Percentiles rank a stretch among this genome's conserved stretches.
Conservation (phyloP, 2,888 invertebrate genomes). For the Cryptocephalus moraei region DNA sequence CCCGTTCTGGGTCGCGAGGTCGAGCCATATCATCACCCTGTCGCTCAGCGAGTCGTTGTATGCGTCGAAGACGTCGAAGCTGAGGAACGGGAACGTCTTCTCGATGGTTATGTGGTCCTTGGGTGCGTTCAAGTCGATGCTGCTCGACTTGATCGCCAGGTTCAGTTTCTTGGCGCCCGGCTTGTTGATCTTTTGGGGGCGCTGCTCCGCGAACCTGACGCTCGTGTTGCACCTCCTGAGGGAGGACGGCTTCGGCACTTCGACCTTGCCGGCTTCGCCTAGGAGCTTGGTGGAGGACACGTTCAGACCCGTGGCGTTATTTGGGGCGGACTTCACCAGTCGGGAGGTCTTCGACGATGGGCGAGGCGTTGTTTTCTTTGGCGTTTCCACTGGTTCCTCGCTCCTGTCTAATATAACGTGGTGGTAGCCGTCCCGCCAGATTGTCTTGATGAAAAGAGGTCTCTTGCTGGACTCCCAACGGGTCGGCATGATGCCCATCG, state of each 20-base stretch:
- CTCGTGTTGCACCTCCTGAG: constrained; percentile 5
- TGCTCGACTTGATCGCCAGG: constrained; percentile 14
- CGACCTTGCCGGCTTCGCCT: constrained; percentile 6
- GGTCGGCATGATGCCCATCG: constrained; percentile 32
- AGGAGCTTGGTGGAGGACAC: constrained; percentile 25
- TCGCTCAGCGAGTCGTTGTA: constrained; percentile 47
- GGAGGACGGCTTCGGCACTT: neutral
- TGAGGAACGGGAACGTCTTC: neutral
- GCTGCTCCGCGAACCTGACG: neutral
- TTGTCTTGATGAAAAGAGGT: constrained; percentile 45
- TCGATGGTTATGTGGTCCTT: neutral
- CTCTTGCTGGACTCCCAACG: constrained; percentile 49
- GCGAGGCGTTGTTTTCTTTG: constrained; percentile 1
- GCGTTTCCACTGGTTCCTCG: neutral
- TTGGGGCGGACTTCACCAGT: constrained; percentile 12
- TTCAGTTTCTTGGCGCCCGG: constrained; percentile 1
- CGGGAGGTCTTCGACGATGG: constrained; percentile 1
- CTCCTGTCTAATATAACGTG: constrained; percentile 47
- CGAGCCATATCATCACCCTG: constrained; percentile 69
- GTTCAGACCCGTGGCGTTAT: constrained; percentile 11
- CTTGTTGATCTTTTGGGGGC: neutral
- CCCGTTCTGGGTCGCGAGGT: constrained; percentile 47
- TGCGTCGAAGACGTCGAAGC: constrained; percentile 6
- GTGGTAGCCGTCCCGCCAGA: constrained; percentile 63
- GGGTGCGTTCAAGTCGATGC: constrained; percentile 8